Evolutionary conservation across 1,140 invertebrate genomes (phyloP), one percentile per base, ranked within the genome.

Genomic region (Reticulitermes speratus): DNA sequence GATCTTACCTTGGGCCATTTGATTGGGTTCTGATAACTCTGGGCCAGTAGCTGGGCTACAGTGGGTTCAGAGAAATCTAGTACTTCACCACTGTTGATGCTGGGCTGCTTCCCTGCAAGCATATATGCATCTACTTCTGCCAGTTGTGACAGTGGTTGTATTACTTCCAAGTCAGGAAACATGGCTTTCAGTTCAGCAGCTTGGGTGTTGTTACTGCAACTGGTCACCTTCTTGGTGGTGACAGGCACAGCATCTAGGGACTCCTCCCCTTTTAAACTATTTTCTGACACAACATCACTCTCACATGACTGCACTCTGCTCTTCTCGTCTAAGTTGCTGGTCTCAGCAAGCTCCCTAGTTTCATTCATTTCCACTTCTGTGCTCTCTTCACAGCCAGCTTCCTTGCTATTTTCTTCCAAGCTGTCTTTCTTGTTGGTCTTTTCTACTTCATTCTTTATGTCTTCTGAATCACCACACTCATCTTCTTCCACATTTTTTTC

Each of bases 161-260:
- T 95, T 0, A 95, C 94, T 90, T 95, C 95, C 52, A 95, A 91
- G 89, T 95, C 95, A 14, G 95, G 95, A 87, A 95, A 95, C 92
- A 95, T 94, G 0, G 94, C 94, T 89, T 95, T 95, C 0, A 95
- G 90, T 90, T 95, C 94, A 5, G 94, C 85, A 44, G 85, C 84
- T 65, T 84, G 85, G 3, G 48, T n/a, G 45, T 38, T 85, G 19
- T 81, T 52, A 30, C 83, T 86, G 45, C 48, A 45, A n/a, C 52
- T 48, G 44, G 30, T 83, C 45, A 52, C 23, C 25, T 69, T 25
- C 75, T 85, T 85, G n/a, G 84, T 30, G 11, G 59, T 59, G 9
- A 48, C 16, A 11, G 44, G 44, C 19, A 59, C 21, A 25, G 44
- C 48, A 44, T 85, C 48, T 2, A 45, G 21, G 59, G 84, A 55